phyloP scores from a whole-genome alignment of 2,113 vertebrate species.

The Arenaria interpres region DNA sequence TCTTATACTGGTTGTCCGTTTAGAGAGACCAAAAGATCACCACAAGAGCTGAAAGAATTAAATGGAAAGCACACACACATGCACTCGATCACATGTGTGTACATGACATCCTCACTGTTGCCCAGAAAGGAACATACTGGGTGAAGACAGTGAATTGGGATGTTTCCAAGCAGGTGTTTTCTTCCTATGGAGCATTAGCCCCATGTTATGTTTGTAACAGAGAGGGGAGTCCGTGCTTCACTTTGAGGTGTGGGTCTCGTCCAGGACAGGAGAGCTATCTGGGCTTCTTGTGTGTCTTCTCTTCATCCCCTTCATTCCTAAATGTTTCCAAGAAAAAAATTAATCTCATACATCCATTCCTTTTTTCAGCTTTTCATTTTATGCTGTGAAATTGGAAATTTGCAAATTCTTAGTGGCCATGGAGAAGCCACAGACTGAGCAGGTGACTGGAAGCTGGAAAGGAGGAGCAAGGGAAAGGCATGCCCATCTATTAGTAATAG shows the following conservation, averaged over 20 bases:
- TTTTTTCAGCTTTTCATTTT: neutral
- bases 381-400: neutral
- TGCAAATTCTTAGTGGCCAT: neutral
- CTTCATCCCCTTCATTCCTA: neutral
- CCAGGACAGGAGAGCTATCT: neutral
- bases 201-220: neutral
- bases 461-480: neutral
- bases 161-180: neutral
- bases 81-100: rapidly evolving
- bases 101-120: neutral
- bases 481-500: neutral
- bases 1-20: neutral
- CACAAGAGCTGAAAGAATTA: neutral
- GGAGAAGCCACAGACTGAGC: neutral
- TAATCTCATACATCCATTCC: neutral
- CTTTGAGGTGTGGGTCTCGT: neutral
- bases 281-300: neutral
- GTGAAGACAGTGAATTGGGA: neutral
- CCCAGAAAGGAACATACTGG: neutral
- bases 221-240: neutral
- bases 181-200: neutral
- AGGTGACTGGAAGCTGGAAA: neutral
- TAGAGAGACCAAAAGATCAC: neutral
- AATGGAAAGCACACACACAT: neutral
- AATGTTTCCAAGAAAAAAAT: neutral